Evolutionary conservation across 2,888 invertebrate genomes (phyloP).

Genomic region (Lasioglossum lativentre): DNA sequence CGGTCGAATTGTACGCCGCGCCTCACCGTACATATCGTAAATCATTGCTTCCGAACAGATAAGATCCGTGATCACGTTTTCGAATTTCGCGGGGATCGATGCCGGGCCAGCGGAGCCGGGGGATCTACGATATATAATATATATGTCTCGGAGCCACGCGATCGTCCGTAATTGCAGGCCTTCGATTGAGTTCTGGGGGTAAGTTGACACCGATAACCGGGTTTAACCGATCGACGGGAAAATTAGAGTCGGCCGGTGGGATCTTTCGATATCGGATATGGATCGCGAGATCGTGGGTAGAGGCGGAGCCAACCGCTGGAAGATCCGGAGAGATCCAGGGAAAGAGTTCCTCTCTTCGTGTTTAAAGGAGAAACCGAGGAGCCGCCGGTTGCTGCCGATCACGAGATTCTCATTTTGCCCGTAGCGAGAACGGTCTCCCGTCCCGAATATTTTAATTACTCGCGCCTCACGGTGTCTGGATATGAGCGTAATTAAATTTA

Average conservation of each 20-base stretch:
- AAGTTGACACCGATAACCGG: constrained; percentile 24
- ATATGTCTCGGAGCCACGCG: constrained; percentile 14
- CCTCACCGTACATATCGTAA: constrained; percentile 58
- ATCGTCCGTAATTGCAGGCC: constrained; percentile 39
- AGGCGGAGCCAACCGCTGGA: neutral
- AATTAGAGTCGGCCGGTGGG: neutral
- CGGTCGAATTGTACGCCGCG: constrained; percentile 46
- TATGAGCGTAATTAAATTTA: constrained; percentile 65
- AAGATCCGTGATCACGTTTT: constrained; percentile 70
- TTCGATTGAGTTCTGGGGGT: constrained; percentile 43
- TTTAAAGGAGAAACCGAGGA: neutral
- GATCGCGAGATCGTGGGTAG: neutral
- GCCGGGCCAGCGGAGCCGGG: neutral
- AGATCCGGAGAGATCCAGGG: neutral
- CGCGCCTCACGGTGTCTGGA: constrained; percentile 50
- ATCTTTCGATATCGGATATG: constrained; percentile 15
- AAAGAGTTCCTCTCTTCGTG: neutral
- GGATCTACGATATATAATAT: neutral
- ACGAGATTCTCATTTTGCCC: neutral
- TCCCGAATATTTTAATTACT: constrained; percentile 63
- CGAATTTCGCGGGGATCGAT: constrained; percentile 55
- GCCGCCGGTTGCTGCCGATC: neutral
- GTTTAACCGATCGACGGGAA: neutral
- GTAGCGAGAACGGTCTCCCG: constrained; percentile 13
- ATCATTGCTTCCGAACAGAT: constrained; percentile 62